These are phyloP conservation scores for Pitangus sulphuratus DNA, from an alignment of 2,797 vertebrate genomes.

Conservation along the genomic window DNA sequence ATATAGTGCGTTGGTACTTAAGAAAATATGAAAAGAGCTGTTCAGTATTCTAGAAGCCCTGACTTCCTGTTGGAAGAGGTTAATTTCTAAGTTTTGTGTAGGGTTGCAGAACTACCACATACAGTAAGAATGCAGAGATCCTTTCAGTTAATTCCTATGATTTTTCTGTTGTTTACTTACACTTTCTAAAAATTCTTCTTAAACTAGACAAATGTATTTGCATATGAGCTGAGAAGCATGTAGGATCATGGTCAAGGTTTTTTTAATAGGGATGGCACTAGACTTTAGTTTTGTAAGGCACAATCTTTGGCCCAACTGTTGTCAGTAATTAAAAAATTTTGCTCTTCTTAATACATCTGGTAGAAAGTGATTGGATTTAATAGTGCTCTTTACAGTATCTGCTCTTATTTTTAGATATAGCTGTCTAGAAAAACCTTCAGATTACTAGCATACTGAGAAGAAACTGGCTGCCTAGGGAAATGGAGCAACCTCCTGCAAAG, in stretches of 20 bases:
- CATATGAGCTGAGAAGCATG: neutral
- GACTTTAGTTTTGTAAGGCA: neutral
- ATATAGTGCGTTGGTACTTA: neutral
- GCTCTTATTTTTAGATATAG: neutral
- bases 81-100: neutral
- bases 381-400: neutral
- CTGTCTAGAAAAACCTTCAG: neutral
- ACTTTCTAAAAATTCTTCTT: neutral
- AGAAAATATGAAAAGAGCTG: neutral
- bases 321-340: neutral
- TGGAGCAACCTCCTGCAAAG: neutral
- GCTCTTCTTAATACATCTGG: neutral
- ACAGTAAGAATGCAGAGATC: neutral
- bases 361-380: neutral
- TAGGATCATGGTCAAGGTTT: neutral
- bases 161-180: neutral
- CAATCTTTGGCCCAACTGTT: neutral
- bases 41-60: neutral
- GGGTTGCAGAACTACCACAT: neutral
- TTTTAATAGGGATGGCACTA: neutral
- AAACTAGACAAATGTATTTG: neutral
- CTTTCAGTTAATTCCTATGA: neutral
- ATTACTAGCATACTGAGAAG: neutral
- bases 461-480: neutral
- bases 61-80: neutral